Evolutionary conservation across 2,888 invertebrate species (phyloP), one percentile per base, ranked within the genome.

Genomic region (Pollenia angustigena): DNA sequence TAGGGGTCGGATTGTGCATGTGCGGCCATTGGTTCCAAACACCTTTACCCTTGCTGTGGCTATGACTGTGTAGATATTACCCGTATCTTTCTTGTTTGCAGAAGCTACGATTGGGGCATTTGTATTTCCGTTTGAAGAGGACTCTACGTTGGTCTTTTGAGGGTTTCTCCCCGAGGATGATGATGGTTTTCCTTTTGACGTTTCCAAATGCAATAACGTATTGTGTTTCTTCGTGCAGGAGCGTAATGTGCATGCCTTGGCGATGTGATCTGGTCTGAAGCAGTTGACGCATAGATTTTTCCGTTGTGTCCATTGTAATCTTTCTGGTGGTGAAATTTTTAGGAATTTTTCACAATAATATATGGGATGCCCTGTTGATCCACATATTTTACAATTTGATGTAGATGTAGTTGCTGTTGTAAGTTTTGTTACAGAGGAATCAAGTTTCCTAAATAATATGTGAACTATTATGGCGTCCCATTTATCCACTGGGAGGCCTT

Each of bases 131-230:
- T 16, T 56, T 18, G 18, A 16, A 16, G n/a, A 8, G 4, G n/a
- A 4, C 12, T 18, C 10, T 23, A 23, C 23, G 23, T 23, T 23
- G 23, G 23, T 23, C 23, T 48, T 48, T 46, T 66, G 46, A 48
- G 12, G 14, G 10, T 11, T 8, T 66, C 48, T 48, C n/a, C 46
- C 46, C 10, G 46, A n/a, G 14, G 66, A 48, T 66, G 50, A 16
- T 50, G 68, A 32, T 46, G 46, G 32, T 7, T 32, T 50, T 68
- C 32, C 50, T 46, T 11, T 48, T 48, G 48, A 2, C 14, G 2
- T 11, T 66, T 68, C 68, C 50, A 68, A 68, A 23, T 66, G 48
- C 48, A 50, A 50, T n/a, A 68, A 68, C 14, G 68, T 68, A 40
- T 68, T 68, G 40, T 68, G 32, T 9, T 14, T 48, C 32, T 68